phyloP scores from a whole-genome alignment of 2,888 invertebrate genomes.

The Luperina testacea region DNA sequence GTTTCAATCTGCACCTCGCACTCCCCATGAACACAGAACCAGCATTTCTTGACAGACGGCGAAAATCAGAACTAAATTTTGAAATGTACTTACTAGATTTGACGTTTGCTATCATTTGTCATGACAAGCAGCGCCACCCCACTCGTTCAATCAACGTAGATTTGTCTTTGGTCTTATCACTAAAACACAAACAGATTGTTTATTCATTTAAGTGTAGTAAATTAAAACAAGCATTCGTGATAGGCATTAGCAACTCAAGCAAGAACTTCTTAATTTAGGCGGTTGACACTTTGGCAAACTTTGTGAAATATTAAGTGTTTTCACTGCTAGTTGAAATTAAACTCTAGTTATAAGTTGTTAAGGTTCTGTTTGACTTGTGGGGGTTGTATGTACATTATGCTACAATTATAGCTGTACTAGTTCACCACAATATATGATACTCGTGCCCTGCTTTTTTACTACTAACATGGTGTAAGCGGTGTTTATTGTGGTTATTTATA shows the following conservation, averaged over 20 bases:
- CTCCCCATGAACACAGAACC: slow-evolving; percentile 12
- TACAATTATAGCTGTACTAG: slow-evolving; percentile 59
- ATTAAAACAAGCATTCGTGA: slow-evolving; percentile 59
- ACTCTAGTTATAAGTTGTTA: background rate
- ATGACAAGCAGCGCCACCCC: slow-evolving; percentile 12
- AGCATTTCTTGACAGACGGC: slow-evolving; percentile 11
- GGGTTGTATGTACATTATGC: slow-evolving; percentile 29
- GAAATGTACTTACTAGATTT: background rate
- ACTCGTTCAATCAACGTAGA: slow-evolving; percentile 5
- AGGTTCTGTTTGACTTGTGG: slow-evolving; percentile 15
- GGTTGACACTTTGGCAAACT: slow-evolving; percentile 64
- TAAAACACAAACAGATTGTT: slow-evolving; percentile 44
- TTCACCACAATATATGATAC: slow-evolving; percentile 54
- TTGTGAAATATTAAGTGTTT: slow-evolving; percentile 48
- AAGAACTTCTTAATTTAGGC: slow-evolving; percentile 69
- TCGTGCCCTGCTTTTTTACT: slow-evolving; percentile 68
- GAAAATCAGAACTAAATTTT: background rate
- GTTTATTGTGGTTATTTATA: slow-evolving; percentile 43
- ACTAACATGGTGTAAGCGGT: slow-evolving; percentile 57
- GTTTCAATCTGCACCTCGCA: slow-evolving; percentile 40
- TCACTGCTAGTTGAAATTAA: slow-evolving; percentile 41
- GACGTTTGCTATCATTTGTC: slow-evolving; percentile 14
- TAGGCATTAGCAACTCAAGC: slow-evolving; percentile 54
- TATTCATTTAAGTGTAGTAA: slow-evolving; percentile 47
- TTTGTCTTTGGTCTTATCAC: slow-evolving; percentile 38